Evolutionary conservation across 2,797 vertebrate species (phyloP), one percentile per base, ranked within the genome.

Genomic region (Tokudaia muenninki): DNA sequence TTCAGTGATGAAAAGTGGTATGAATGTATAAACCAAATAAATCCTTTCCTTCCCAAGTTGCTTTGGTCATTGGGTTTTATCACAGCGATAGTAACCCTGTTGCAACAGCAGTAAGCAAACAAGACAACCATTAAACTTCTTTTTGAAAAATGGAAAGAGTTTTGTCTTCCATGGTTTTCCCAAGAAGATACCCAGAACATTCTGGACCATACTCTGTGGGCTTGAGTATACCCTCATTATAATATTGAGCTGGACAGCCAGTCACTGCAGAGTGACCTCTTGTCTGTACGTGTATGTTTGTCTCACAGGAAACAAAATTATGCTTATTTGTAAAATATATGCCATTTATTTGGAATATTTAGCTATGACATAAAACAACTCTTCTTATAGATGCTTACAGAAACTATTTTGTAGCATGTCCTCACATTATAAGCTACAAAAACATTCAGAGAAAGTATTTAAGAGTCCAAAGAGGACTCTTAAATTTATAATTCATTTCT

Each of bases 401-500:
- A 87, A 57, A 90, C n/a, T 70, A 94, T 31, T 94, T 90, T 65
- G 55, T 26, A 90, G 26, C 67, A 21, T 65, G 63, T 83, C 16
- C 37, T 79, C 16, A 92, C 93, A 94, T 95, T 91, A 92, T 91
- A 89, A 92, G 34, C 41, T 83, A 37, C 13, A 83, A 86, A 95
- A 94, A 87, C 19, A 82, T 96, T 77, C 52, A 93, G 82, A 83
- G 34, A 89, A 84, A 92, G 6, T 87, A 90, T 81, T 19, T 72
- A 72, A 72, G 34, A 90, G 77, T 78, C 4, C 55, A 80, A 55
- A 9, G 44, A 96, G 6, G 4, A 90, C 2, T 84, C 63, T 91
- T 95, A 93, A 87, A 92, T 37, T 95, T 96, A 41, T 61, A 95
- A 91, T 55, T 47, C 75, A 77, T 47, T 86, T 83, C 59, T 93